Base-by-base conservation (phyloP, 1,140 invertebrate genomes). In the Frieseomelitta varia region DNA sequence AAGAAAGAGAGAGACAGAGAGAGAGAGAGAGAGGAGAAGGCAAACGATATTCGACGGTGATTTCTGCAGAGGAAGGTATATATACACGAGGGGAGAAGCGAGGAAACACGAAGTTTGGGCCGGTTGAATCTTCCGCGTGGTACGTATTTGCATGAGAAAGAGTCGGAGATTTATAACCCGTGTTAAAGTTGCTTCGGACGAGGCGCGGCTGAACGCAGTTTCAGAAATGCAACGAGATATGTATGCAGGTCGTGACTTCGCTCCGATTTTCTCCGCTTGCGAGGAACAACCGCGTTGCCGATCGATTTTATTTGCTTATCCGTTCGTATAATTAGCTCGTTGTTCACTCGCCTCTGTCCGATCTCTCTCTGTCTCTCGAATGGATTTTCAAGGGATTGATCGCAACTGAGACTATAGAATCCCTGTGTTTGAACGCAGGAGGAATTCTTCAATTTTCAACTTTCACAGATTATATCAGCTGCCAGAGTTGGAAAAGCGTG, bases 141-240 rank as follows among this genome's bases (percentile, higher is more conserved):
- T 87, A 85, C 77, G 86, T 93, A 92, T 93, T 92, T 92, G 91
- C 91, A 92, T 90, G 86, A 92, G 89, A 92, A 92, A 91, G 88
- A 91, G 76, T 77, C 75, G 85, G 84, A 90, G 87, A 93, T 92
- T 92, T 93, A 93, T 91, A 89, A 88, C 85, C 77, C 77, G 86
- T 87, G 89, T 92, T 90, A 89, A 92, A 84, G 78, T 87, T 84
- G 67, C 78, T 74, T 30, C 65, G 87, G 65, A 84, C 72, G 68
- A 75, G 63, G 21, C 21, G 68, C 69, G 72, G 77, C 8, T 47
- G 39, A 89, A 89, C 75, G 81, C 81, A 82, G 80, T 85, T 80
- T 79, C 68, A 55, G 67, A 19, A 73, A 65, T 10, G 55, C 17
- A 63, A 74, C 53, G 56, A 81, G 72, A 87, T 79, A 79, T 6